phyloP scores from a whole-genome alignment of 2,888 invertebrate genomes.

The Fissipunctia ypsillon region DNA sequence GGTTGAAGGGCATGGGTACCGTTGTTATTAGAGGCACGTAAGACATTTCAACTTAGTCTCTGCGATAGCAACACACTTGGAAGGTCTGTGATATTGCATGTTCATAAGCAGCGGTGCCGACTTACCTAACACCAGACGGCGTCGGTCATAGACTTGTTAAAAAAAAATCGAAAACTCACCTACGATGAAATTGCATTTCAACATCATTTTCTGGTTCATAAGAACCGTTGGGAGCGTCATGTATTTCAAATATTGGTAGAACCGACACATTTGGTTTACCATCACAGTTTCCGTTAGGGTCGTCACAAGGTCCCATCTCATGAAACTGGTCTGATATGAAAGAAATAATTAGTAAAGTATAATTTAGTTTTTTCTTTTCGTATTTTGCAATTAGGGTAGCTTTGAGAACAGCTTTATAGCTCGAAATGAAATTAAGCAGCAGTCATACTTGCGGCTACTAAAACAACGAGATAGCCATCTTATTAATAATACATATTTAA shows the following conservation, averaged over 20 bases:
- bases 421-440: not conserved
- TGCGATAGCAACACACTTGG: not conserved
- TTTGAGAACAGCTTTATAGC: not conserved
- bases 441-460: not conserved
- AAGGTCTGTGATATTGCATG: too few relatives aligned
- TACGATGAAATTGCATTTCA: slow-evolving; percentile 17
- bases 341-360: not conserved
- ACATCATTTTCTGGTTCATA: slow-evolving; percentile 18
- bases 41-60: not conserved
- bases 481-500: not conserved
- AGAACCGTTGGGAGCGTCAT: slow-evolving; percentile 4
- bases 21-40: not conserved
- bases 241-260: slow-evolving; percentile 47
- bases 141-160: not conserved
- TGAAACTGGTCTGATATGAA: not conserved
- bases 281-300: not conserved
- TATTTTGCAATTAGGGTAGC: not conserved
- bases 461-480: not conserved
- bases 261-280: not conserved
- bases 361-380: not conserved
- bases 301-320: not conserved
- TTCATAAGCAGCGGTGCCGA: not conserved
- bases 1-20: too few relatives aligned
- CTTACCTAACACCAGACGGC: not conserved
- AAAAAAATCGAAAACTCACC: slow-evolving; percentile 24